Evolutionary conservation across 2,797 vertebrate genomes (phyloP), one percentile per base, ranked within the genome.

Genomic region (Borostomias antarcticus): DNA sequence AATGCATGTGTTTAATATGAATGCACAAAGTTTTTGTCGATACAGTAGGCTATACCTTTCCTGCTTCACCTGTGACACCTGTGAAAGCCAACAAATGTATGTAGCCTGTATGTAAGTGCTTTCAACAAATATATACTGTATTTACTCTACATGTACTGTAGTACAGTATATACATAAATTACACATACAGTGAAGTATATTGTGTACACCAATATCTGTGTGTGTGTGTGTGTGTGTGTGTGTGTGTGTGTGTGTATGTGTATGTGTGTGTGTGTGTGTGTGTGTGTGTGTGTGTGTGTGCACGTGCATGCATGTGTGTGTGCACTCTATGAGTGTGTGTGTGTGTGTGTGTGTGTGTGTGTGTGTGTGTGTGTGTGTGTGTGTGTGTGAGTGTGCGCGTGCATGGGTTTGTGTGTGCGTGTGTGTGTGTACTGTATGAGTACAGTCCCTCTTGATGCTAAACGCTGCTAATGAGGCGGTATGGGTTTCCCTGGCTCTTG

Each of bases 401-500:
- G 25, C 58, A 52, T 61, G 53, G 19, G 7, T 82, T 88, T 72
- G 63, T 64, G 76, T 50, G 64, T 85, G 84, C n/a, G n/a, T n/a
- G n/a, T n/a, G n/a, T n/a, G n/a, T n/a, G n/a, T n/a, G n/a, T n/a
- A n/a, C n/a, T n/a, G n/a, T n/a, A n/a, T n/a, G n/a, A n/a, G n/a
- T n/a, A n/a, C n/a, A n/a, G 48, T 51, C 54, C 25, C 64, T 48
- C 87, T 89, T 91, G 91, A 93, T 88, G 86, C 89, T 93, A 94
- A 96, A 94, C 62, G 85, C 83, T 68, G 82, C 88, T 93, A 94
- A 95, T 92, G 89, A 95, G 89, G 90, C 88, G 89, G 88, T 90
- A 91, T 92, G 91, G 93, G 89, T 84, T 77, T 89, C 83, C 84
- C 83, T 74, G 88, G 89, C 86, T 91, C 75, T 60, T 82, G 86